Conservation (phyloP, 2,113 vertebrate species). For the Cynoglossus semilaevis region DNA sequence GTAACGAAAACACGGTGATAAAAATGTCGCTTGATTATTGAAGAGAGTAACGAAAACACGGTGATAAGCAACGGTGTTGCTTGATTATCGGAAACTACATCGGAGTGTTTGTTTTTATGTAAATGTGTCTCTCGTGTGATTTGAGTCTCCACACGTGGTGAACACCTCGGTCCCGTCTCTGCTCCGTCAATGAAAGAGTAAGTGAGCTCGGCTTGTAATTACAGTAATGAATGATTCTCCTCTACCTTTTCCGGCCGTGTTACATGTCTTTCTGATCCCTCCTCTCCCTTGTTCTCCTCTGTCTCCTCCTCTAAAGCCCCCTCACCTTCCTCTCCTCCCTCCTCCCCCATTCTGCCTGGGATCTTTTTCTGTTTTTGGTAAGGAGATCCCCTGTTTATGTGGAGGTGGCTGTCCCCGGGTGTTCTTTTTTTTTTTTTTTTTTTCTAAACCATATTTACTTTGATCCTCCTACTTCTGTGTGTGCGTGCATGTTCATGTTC, state of each 20-base stretch:
- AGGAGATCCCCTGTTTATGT: constrained; percentile 72
- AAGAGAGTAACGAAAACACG: neutral
- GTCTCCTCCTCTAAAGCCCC: constrained; percentile 10
- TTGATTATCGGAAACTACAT: too few species aligned
- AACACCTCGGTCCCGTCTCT: constrained; percentile 34
- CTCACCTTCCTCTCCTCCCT: constrained; percentile 31
- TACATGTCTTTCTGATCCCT: constrained; percentile 42
- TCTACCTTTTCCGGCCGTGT: constrained; percentile 61
- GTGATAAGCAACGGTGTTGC: too few species aligned
- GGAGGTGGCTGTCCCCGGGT: constrained; percentile 67
- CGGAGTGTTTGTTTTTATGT: too few species aligned
- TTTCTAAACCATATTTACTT: constrained; percentile 60
- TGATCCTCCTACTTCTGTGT: constrained; percentile 51
- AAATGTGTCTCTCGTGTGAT: too few species aligned
- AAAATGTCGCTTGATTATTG: neutral
- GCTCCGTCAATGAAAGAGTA: constrained; percentile 66
- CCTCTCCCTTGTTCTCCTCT: neutral
- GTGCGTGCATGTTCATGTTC: constrained; percentile 20
- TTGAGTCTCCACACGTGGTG: neutral
- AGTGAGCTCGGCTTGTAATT: constrained; percentile 73
- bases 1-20: too few species aligned
- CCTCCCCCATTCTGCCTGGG: constrained; percentile 50
- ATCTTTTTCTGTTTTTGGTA: constrained; percentile 67
- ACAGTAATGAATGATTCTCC: constrained; percentile 75
- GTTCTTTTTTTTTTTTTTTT: constrained; percentile 42